These are phyloP conservation scores for Rhinoptilus africanus DNA, from an alignment of 2,113 vertebrate genomes.

Conservation along the genomic window DNA sequence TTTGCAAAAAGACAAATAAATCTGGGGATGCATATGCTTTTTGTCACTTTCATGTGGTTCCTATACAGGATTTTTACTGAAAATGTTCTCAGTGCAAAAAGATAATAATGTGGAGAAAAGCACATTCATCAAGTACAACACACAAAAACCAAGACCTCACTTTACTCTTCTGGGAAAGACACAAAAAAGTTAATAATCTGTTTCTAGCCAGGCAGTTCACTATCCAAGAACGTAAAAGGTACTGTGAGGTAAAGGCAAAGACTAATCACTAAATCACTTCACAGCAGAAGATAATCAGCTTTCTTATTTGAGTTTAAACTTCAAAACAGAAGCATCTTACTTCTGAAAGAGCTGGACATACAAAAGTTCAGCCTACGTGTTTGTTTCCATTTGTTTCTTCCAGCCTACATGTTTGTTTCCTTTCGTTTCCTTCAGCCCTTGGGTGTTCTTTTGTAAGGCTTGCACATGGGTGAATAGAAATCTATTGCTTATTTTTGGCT, in stretches of 20 bases:
- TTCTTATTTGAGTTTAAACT: background rate
- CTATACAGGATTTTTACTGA: conserved; percentile 70
- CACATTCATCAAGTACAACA: conserved; percentile 44
- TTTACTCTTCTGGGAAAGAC: conserved; percentile 37
- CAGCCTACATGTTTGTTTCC: background rate
- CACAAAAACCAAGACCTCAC: background rate
- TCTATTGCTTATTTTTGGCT: background rate
- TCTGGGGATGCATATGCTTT: conserved; percentile 53
- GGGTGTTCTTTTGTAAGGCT: background rate
- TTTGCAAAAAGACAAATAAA: conserved; percentile 70
- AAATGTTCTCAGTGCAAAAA: conserved; percentile 54
- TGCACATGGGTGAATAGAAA: background rate
- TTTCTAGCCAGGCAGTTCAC: background rate
- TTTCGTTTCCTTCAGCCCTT: background rate
- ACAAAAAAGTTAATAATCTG: conserved; percentile 40
- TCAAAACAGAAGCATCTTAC: background rate
- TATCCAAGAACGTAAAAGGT: background rate
- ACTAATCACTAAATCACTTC: background rate
- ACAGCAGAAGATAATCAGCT: background rate
- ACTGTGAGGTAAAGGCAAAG: background rate
- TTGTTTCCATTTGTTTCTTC: background rate
- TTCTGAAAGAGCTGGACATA: background rate
- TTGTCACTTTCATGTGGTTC: conserved; percentile 63
- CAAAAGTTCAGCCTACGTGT: background rate
- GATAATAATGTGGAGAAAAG: conserved; percentile 46